These are phyloP conservation scores for Plagodis pulveraria DNA, from an alignment of 2,888 invertebrate species.

Conservation along the genomic window DNA sequence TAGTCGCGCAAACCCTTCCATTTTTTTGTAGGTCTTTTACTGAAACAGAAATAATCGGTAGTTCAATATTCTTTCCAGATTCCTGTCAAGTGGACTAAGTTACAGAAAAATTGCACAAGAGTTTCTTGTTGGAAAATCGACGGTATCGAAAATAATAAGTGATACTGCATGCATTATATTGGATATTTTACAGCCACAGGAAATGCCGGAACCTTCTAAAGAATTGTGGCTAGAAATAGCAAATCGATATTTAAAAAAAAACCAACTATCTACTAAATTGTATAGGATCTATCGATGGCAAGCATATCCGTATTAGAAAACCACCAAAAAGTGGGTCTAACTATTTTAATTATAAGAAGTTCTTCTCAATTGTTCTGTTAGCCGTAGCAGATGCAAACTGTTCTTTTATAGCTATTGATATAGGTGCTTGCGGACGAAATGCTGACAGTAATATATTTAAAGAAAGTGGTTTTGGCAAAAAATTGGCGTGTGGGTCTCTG, in stretches of 20 bases:
- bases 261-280: constrained; percentile 22
- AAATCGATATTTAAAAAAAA: constrained; percentile 17
- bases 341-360: constrained; percentile 27
- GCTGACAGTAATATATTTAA: constrained; percentile 22
- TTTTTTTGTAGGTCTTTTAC: constrained; percentile 48
- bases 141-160: constrained; percentile 28
- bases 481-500: constrained; percentile 17
- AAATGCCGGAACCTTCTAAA: constrained; percentile 19
- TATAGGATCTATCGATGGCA: constrained; percentile 16
- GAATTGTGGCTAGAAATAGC: constrained; percentile 17
- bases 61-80: constrained; percentile 31
- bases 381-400: constrained; percentile 24
- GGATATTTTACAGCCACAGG: constrained; percentile 23
- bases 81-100: constrained; percentile 27
- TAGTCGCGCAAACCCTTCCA: constrained; percentile 50
- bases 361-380: constrained; percentile 26
- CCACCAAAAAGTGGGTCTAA: constrained; percentile 16
- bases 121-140: constrained; percentile 32
- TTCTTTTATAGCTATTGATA: constrained; percentile 22
- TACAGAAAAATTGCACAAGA: constrained; percentile 32
- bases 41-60: constrained; percentile 38
- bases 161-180: constrained; percentile 29
- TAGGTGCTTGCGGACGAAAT: constrained; percentile 25
- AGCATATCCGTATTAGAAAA: constrained; percentile 12
- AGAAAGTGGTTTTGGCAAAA: constrained; percentile 21